phyloP scores from a whole-genome alignment of 2,797 vertebrate genomes.

The Schizopygopsis pylzovi region DNA sequence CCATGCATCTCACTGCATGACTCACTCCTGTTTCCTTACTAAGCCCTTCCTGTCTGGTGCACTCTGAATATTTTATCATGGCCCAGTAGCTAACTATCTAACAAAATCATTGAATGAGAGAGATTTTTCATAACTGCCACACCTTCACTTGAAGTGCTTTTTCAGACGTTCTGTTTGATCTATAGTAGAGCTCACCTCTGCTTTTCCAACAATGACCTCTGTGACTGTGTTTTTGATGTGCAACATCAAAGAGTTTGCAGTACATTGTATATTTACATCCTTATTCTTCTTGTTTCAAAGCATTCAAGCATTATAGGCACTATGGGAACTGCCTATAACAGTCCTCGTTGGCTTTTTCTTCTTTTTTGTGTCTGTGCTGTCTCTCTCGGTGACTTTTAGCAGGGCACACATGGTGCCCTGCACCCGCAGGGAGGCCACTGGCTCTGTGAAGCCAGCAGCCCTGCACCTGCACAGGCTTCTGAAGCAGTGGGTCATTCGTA shows the following conservation, averaged over 20 bases:
- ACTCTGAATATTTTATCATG: background rate
- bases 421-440: constrained; percentile 23
- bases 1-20: constrained; percentile 22
- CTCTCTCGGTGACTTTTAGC: constrained; percentile 19
- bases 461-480: constrained; percentile 51
- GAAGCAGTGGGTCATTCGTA: constrained; percentile 49
- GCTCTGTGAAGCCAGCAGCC: constrained; percentile 42
- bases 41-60: constrained; percentile 39
- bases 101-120: constrained; percentile 1
- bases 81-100: constrained; percentile 16
- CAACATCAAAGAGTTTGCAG: constrained; percentile 48
- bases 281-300: constrained; percentile 34
- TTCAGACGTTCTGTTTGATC: constrained; percentile 34
- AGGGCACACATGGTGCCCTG: constrained; percentile 37
- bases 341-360: constrained; percentile 1
- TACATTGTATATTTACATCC: constrained; percentile 4
- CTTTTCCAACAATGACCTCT: constrained; percentile 4
- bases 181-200: background rate
- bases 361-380: constrained; percentile 31
- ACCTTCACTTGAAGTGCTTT: background rate
- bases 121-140: background rate
- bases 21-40: constrained; percentile 13
- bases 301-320: background rate
- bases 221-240: constrained; percentile 44
- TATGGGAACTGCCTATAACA: background rate